These are phyloP conservation scores for Bucco capensis DNA, from an alignment of 2,113 vertebrate genomes.

Conservation along the genomic window DNA sequence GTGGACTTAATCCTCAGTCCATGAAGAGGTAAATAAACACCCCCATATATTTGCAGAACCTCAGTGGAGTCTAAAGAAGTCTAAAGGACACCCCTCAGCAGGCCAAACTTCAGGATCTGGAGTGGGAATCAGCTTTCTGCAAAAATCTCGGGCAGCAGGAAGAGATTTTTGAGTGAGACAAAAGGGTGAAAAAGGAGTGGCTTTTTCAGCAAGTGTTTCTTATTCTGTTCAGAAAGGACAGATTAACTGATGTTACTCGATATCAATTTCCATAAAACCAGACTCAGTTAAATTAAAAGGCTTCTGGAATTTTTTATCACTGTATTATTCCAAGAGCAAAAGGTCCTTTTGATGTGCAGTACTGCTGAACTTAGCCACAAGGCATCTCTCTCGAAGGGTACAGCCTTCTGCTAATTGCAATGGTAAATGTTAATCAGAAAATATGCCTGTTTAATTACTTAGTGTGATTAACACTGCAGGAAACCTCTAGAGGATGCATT, in stretches of 20 bases:
- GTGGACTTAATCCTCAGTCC: background rate
- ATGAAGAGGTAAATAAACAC: background rate
- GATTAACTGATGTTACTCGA: conserved; percentile 14
- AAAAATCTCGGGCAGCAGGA: background rate
- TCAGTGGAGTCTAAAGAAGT: background rate
- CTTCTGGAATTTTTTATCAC: background rate
- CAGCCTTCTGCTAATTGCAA: conserved; percentile 28
- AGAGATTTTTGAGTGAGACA: background rate
- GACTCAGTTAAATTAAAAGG: conserved; percentile 29
- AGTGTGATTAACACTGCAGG: conserved; percentile 55
- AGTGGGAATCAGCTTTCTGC: background rate
- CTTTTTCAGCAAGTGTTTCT: background rate
- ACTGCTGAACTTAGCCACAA: conserved; percentile 23
- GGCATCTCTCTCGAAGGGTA: conserved; percentile 31
- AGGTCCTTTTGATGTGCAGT: conserved; percentile 32
- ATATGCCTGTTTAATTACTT: conserved; percentile 61
- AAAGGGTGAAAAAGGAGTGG: background rate
- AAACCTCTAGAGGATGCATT: conserved; percentile 38
- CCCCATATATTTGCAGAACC: background rate
- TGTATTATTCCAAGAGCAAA: conserved; percentile 26
- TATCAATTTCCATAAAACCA: background rate
- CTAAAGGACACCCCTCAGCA: background rate
- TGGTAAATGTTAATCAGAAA: conserved; percentile 61
- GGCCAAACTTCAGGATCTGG: background rate
- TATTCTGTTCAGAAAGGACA: background rate